Evolutionary conservation across 1,140 invertebrate genomes (phyloP), one percentile per base, ranked within the genome.

Genomic region (Mizuhopecten yessoensis): DNA sequence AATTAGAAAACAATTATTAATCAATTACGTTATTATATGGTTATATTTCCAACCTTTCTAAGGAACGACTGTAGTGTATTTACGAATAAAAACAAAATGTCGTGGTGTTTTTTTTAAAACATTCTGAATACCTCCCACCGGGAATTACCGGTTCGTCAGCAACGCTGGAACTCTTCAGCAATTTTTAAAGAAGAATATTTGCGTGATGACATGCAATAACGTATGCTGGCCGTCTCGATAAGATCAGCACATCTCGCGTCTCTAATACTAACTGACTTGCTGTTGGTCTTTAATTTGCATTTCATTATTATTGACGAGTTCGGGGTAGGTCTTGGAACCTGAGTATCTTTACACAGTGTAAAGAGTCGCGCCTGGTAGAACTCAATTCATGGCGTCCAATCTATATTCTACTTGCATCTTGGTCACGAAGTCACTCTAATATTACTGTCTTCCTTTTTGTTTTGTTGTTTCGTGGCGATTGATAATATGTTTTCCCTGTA

Each of bases 281-380:
- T 75, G 45, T 49, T 49, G 57, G 57, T 75, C 57, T 75, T 75
- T 57, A 57, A 57, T 57, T 57, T 57, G 20, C 57, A 75, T 75
- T 75, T 75, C 57, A 29, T 75, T 29, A n/a, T 75, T 75, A 75
- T 29, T 5, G 57, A 75, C 17, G 57, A 75, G 23, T n/a, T 29
- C 57, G 36, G 36, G 36, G 17, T 57, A 20, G 2, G 23, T 57
- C 45, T 9, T 57, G 23, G 45, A 57, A 57, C 15, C 13, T 15
- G 2, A 15, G 7, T 23, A 57, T 57, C 45, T 57, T 20, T 17
- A 57, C 1, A 23, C 57, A 29, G 57, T 5, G 15, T 75, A 29
- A n/a, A 29, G 57, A 75, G 57, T 75, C 57, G 23, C 13, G 36
- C 36, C 36, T 39, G 36, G 36, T 13, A 39, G 13, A 39, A n/a